Evolutionary conservation across 2,797 vertebrate species (phyloP), one percentile per base, ranked within the genome.

Genomic region (Periparus ater): DNA sequence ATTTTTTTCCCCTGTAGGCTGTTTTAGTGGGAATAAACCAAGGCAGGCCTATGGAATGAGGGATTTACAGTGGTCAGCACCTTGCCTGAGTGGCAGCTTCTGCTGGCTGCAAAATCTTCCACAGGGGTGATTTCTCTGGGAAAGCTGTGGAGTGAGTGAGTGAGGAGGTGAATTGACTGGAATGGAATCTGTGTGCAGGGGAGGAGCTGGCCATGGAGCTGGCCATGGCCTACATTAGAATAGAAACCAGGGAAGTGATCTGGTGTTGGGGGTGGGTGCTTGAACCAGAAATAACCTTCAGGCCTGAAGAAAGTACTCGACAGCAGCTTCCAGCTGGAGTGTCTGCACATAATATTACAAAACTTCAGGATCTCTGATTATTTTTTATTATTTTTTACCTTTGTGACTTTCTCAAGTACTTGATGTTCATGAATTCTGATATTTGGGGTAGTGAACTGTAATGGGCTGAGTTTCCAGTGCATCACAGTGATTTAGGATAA

Each of bases 251-350:
- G 74, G 87, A 92, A 91, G 67, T 85, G 87, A 92, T 79, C 89
- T 67, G 81, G 13, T 70, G 3, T 10, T 88, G 84, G 61, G 75
- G 81, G 40, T 91, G 84, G 77, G 16, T 91, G 67, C 14, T 51
- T 66, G 81, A 85, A 67, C 77, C 85, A 82, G 80, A 93, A 92
- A 84, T 93, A 93, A 87, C 84, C 81, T 89, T 79, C 88, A 85
- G 85, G 80, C 83, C 85, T 70, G 44, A 65, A 38, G 60, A 78
- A 50, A 60, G 66, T 30, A 27, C 48, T 70, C 9, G 3, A 42
- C 57, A 81, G 77, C 51, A 32, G 71, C 51, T 81, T 57, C 20
- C 54, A 89, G 74, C 67, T 89, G 57, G 17, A 10, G 40, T 63
- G n/a, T 16, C 60, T 88, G 67, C 32, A 29, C 47, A 22, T 22